Evolutionary conservation across 2,888 invertebrate species (phyloP).

Genomic region (Harmothoe impar): DNA sequence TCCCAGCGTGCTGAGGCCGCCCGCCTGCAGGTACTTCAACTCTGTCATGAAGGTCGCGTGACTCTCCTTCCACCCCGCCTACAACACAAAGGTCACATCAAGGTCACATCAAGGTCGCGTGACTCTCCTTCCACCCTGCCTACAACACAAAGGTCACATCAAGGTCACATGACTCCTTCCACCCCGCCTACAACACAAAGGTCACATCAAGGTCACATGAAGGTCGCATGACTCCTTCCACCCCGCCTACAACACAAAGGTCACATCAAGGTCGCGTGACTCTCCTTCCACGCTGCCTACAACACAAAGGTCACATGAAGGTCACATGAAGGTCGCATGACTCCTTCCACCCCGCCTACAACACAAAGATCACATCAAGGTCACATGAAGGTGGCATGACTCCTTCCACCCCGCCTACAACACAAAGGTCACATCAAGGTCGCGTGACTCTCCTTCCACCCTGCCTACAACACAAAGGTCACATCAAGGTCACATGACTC

Average conservation of each 20-base stretch:
- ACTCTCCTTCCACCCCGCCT: conserved; percentile 85
- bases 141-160: conserved; percentile 80
- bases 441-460: too few relatives aligned
- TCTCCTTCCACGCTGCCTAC: background rate
- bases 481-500: too few relatives aligned
- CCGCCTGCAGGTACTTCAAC: conserved; percentile 96
- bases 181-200: background rate
- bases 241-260: conserved; percentile 88
- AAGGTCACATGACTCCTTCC: background rate
- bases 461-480: too few relatives aligned
- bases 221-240: conserved; percentile 98
- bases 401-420: too few relatives aligned
- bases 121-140: conserved; percentile 99
- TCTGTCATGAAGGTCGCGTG: conserved; percentile 86
- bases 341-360: too few relatives aligned
- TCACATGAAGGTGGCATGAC: too few relatives aligned
- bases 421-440: too few relatives aligned
- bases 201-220: conserved; percentile 86
- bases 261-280: background rate
- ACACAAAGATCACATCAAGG: background rate
- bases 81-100: background rate
- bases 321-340: too few relatives aligned
- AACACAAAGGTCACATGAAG: background rate
- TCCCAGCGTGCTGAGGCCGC: conserved; percentile 95
- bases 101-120: conserved; percentile 93